Evolutionary conservation across 2,888 invertebrate genomes (phyloP), one percentile per base, ranked within the genome.

Genomic region (Lasioglossum oenotherae): DNA sequence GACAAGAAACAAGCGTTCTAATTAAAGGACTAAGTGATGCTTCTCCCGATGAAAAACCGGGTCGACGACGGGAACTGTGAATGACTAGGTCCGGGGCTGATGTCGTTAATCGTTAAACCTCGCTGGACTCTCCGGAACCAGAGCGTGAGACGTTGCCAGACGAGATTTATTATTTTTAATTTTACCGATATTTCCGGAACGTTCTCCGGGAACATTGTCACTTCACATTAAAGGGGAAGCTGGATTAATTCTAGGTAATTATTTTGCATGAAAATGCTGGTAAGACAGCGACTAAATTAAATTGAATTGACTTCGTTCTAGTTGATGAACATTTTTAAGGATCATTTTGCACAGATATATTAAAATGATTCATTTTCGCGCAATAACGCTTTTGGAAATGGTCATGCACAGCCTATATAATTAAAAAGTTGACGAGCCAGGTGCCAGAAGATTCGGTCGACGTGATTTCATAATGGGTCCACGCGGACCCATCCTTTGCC

Each of bases 11-110:
- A 14, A 41, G 67, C 35, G 75, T 74, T 78, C 77, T 78, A 84
- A 84, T 84, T 84, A 84, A 78, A 57, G 57, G 35, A 38, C 46
- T 23, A 74, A 74, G 73, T 16, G 46, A 84, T 46, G 83, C 73
- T 46, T 71, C 53, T 23, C 69, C 19, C 27, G 31, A 67, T 46
- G 19, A 60, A 57, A 76, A 72, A 46, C 60, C 49, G 14, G 75
- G 38, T 23, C 27, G 31, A 23, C 71, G 60, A 53, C 60, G 46
- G 41, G 60, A 53, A 83, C 57, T 74, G 74, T 69, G 74, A 74
- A 27, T 60, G 14, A 83, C 57, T n/a, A 8, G 53, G 27, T 49
- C 67, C 69, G n/a, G 10, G 12, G 71, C n/a, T 23, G 38, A 23
- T n/a, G 71, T n/a, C 41, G 41, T 23, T n/a, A 38, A 71, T 71